Evolutionary conservation across 2,888 invertebrate species (phyloP), one percentile per base, ranked within the genome.

Genomic region (Bursaphelenchus okinawaensis): DNA sequence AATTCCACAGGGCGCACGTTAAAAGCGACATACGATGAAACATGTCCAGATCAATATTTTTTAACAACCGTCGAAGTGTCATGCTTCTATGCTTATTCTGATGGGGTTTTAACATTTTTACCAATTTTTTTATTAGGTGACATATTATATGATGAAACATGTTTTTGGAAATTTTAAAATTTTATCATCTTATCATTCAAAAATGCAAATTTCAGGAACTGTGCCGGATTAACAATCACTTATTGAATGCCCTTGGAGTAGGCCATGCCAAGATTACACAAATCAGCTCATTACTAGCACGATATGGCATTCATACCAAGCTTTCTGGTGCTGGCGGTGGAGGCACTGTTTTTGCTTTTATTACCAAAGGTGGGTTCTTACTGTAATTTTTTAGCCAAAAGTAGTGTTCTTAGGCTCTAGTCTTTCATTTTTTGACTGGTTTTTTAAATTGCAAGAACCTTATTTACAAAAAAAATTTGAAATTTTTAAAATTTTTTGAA

Each of bases 301-400:
- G 72, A 19, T 62, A 62, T 28, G 88, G 88, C 0, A 87, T 93
- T 62, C 87, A 88, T 64, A 89, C 90, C 63, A 96, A 96, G 84
- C 85, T 96, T 31, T 96, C 96, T 0, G 96, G 96, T n/a, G 95
- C 94, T 1, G 96, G 96, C 1, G 94, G 94, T 4, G 95, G 95
- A n/a, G 95, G 95, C 78, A 92, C 88, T 83, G 89, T 88, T 0
- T 88, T 88, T 72, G 84, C 89, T 72, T 79, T 90, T 4, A 80
- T 90, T 58, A 72, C 68, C 40, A 80, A 82, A 72, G 77, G 81
- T 80, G 69, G 63, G 4, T 40, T n/a, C n/a, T n/a, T n/a, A n/a
- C n/a, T n/a, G n/a, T n/a, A 40, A 40, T 4, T 40, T 40, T 40
- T 40, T 40, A n/a, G n/a, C n/a, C n/a, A n/a, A n/a, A n/a, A n/a